Base-by-base conservation (phyloP, 2,888 invertebrate genomes). In the Eupithecia vulgata region DNA sequence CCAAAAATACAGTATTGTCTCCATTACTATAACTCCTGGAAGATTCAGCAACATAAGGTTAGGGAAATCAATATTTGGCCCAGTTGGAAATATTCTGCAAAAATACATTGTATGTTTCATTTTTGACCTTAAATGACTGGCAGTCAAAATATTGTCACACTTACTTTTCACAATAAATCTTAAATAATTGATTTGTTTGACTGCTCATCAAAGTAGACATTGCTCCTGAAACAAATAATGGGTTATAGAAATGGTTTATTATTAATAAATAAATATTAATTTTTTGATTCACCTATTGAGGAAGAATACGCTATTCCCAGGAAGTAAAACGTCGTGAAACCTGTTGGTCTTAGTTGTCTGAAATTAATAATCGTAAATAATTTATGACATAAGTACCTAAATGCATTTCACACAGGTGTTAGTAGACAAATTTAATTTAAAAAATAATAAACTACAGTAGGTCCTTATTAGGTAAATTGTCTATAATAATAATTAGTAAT, bases 231-330 rank as follows among this genome's bases (percentile, higher is more conserved):
- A 75, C 35, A 70, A 48, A 52, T 52, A 52, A 45, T n/a, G 45
- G 45, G 45, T 5, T 25, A 57, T 25, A n/a, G n/a, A 21, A 52
- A 52, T 52, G 3, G 10, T 52, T 52, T 10, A 21, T 10, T 3
- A 52, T 10, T 45, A 45, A 17, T 48, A 48, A n/a, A 21, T 21
- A 52, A 21, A 15, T 52, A 30, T 30, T 30, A 30, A 30, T 30
- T 30, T 3, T 52, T 21, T 10, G 25, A 77, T 71, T 80, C 79
- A 91, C 92, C 92, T 70, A 93, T 90, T 1, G 91, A 84, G 1
- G 91, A 88, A 1, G 93, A 93, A 80, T 91, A 93, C 0, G 92
- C 90, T 35, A 91, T 86, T 0, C 93, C 93, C 15, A 93, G 83
- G 71, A 89, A 92, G 79, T 93, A 93, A 81, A 93, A 93, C 1